These are phyloP conservation scores for Yponomeuta cagnagella DNA, from an alignment of 2,888 invertebrate genomes.

Conservation along the genomic window DNA sequence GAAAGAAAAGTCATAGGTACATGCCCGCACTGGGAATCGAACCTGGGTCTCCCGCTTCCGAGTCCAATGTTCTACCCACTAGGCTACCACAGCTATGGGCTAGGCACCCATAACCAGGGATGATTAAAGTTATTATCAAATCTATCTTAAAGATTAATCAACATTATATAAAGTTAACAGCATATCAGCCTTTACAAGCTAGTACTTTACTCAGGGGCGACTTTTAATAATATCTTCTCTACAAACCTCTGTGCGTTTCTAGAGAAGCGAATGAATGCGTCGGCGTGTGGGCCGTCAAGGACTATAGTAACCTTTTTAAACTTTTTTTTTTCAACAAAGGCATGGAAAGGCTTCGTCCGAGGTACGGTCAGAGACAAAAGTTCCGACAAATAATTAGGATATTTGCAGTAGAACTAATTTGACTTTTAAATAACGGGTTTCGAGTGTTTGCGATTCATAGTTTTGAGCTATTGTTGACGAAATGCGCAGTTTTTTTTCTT, in stretches of 20 bases:
- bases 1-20: no score
- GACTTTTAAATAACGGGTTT: not conserved
- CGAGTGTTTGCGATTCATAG: not conserved
- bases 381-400: not conserved
- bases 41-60: no score
- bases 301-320: constrained; percentile 58
- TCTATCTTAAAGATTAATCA: no score
- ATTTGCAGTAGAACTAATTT: not conserved
- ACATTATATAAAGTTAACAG: no score
- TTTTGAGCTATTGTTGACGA: not conserved
- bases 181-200: no score
- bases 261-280: constrained; percentile 58
- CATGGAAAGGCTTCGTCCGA: not conserved
- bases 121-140: no score
- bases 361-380: not conserved
- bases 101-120: no score
- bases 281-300: constrained; percentile 70
- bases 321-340: constrained; percentile 49
- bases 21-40: no score
- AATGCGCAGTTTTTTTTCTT: no score
- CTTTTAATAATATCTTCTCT: not conserved
- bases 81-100: no score
- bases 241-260: not conserved
- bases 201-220: no score
- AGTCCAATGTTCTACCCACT: no score